phyloP scores from a whole-genome alignment of 2,113 vertebrate genomes.

The Albula glossodonta region DNA sequence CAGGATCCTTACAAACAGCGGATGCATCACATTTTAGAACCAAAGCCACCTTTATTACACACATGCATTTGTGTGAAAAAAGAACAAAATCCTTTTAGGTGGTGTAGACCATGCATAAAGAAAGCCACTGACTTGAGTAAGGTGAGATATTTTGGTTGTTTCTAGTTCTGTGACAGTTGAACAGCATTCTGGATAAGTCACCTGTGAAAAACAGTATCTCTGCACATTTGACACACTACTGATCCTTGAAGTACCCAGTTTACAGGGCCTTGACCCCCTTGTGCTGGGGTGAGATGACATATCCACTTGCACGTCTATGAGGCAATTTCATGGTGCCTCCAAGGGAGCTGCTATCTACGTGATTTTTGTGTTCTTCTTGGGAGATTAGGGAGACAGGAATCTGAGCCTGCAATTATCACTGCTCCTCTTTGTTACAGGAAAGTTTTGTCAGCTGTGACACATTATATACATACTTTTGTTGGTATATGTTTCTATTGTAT shows the following conservation, averaged over 20 bases:
- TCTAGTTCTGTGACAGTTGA: neutral
- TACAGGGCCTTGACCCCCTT: conserved; percentile 46
- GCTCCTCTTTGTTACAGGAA: neutral
- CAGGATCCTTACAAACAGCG: no score
- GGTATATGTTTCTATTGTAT: no score
- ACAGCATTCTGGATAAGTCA: neutral
- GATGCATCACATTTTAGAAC: no score
- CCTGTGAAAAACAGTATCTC: neutral
- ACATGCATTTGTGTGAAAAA: no score
- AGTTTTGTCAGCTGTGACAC: neutral
- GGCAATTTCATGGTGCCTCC: neutral
- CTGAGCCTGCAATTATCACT: neutral
- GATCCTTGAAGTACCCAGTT: conserved; percentile 28
- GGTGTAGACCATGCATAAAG: no score
- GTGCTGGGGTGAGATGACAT: conserved; percentile 45
- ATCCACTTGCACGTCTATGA: neutral
- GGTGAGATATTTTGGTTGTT: neutral
- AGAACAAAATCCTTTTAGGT: no score
- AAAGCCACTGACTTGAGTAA: no score
- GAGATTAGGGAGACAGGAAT: neutral
- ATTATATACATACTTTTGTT: neutral
- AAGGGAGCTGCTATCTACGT: neutral
- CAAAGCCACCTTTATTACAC: no score
- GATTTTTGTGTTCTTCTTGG: neutral
- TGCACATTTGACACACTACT: neutral